Base-by-base conservation (phyloP, 53 echinoderm and acorn worm genomes). In the Paelopatides confundens region DNA sequence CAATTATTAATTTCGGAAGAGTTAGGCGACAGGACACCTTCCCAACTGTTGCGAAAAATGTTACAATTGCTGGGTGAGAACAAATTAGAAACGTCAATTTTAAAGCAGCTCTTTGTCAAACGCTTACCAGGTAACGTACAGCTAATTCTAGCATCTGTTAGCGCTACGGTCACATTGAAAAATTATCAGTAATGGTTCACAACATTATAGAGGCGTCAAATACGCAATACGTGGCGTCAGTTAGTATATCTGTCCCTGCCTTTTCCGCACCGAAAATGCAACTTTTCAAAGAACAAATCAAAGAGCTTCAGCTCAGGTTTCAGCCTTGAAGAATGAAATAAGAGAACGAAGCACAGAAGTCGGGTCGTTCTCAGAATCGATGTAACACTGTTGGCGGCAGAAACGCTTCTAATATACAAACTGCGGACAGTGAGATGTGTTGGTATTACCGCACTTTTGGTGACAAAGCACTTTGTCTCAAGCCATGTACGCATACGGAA, bases 381-480 rank as follows among this genome's bases (percentile, higher is more conserved):
- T 7, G 4, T 3, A 39, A 39, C 7, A 39, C 3, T 39, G 4
- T 3, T 39, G 7, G 39, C 39, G 7, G 39, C 39, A 7, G 4
- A 7, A 7, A 7, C 39, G 39, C n/a, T n/a, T n/a, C n/a, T n/a
- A n/a, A 39, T 39, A 7, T 7, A 39, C 7, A 3, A 3, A 39
- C 4, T 39, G 1, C 11, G 29, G 24, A 15, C 3, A 5, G 21
- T 11, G 52, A 29, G 12, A 30, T 85, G 5, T 90, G 91, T 58
- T 87, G 87, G 91, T 86, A 90, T 51, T 86, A 90, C 40, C 62
- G 62, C 34, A 76, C 65, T 2, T 90, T 31, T 39, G 82, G 82
- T 3, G 37, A 27, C 11, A 18, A 77, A 4, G 91, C 91, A 0
- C 58, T 39, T 4, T 64, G 40, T 7, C 77, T 86, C 66, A 31